Base-by-base conservation (phyloP, 2,888 invertebrate genomes). In the Hirudinaria manillensis region DNA sequence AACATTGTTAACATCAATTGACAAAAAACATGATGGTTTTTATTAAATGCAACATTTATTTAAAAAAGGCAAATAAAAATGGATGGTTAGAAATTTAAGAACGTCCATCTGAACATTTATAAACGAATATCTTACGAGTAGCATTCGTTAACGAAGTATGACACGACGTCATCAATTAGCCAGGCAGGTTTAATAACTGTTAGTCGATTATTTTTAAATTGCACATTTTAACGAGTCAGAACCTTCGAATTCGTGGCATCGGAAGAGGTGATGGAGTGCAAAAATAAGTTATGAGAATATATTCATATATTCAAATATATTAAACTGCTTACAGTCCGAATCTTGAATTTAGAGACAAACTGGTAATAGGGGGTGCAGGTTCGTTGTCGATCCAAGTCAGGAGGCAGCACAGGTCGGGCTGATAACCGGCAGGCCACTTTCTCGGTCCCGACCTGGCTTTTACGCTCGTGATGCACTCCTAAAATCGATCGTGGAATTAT, bases 391-490 rank as follows among this genome's bases (percentile, higher is more conserved):
- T 88, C 87, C 92, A 92, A 73, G 91, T 91, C 82, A 97, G 93
- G 83, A 97, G 88, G 86, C 96, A 96, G 80, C 96, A 93, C 80
- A 99, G 88, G 83, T 94, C 92, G 71, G 95, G 93, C 88, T 98
- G 97, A 89, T 95, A 99, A 80, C 98, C 99, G n/a, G 96, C 89
- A 61, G 92, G 90, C 86, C 95, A 85, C 84, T 94, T 92, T 83
- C 91, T 90, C 77, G 89, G 87, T 55, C 93, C 93, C 73, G 89
- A 86, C 82, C 91, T 89, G 74, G 93, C 92, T 85, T 82, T 82
- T 78, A 85, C 84, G 81, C 82, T 83, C 80, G 83, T 87, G 81
- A 80, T 78, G 34, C 80, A 79, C 74, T 84, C 84, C 78, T 79
- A 70, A 51, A 56, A 45, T 45, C 16, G 16, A 45, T 65, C n/a